Evolutionary conservation across 2,113 vertebrate genomes (phyloP).

Genomic region (Seriola rivoliana): DNA sequence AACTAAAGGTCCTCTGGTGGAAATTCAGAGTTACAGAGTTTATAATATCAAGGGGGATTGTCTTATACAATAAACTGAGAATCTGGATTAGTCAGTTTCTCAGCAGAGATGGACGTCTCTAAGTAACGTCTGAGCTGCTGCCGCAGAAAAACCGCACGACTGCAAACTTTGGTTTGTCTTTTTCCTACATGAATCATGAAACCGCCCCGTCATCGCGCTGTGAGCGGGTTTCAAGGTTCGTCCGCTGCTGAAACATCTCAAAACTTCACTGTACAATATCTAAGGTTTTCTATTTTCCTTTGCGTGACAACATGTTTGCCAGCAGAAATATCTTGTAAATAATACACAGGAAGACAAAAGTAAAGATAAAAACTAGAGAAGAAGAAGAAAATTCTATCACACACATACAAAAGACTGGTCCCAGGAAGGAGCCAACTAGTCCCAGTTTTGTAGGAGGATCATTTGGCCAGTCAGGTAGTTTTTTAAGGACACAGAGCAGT

Average conservation of each 20-base stretch:
- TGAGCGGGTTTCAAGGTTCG: neutral
- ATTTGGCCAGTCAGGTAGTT: slow-evolving; percentile 18
- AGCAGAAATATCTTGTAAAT: neutral
- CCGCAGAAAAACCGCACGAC: neutral
- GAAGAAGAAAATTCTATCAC: slow-evolving; percentile 13
- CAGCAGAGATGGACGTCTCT: neutral
- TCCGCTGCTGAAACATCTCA: neutral
- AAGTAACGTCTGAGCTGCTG: neutral
- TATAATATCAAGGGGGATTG: neutral
- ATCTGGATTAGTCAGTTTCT: slow-evolving; percentile 16
- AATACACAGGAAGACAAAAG: slow-evolving; percentile 38
- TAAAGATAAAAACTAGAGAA: neutral
- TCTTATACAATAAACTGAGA: neutral
- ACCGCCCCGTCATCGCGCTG: fast-evolving
- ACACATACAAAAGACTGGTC: slow-evolving; percentile 24
- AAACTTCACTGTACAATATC: neutral
- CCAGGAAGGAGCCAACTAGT: slow-evolving; percentile 1
- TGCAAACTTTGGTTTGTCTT: slow-evolving; percentile 4
- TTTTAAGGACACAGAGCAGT: neutral
- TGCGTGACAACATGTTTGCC: neutral
- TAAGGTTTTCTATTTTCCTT: too few species aligned
- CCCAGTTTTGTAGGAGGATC: neutral
- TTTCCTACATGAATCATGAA: neutral
- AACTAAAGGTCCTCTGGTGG: neutral
- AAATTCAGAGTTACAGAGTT: neutral